Base-by-base conservation (phyloP, 1,140 invertebrate species). In the Cyrtorhinus lividipennis region DNA sequence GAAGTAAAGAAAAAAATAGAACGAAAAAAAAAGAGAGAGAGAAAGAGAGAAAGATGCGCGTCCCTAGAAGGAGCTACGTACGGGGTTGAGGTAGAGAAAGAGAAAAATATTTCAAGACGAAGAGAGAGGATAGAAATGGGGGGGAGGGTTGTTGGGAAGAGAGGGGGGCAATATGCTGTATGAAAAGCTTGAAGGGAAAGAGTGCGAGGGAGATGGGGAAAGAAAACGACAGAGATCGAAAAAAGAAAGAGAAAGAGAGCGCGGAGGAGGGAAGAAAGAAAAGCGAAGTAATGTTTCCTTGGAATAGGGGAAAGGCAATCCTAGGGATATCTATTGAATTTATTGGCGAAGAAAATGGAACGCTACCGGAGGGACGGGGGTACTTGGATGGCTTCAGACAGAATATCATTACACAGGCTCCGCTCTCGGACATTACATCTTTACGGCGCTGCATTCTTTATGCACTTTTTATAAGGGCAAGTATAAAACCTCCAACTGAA, bases 241-340 rank as follows among this genome's bases (percentile, higher is more conserved):
- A 26, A 56, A 53, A 63, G 24, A 25, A 57, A 25, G 57, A 57
- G 53, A 3, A 30, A 22, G 22, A 63, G 53, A 27, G 13, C n/a
- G 26, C 22, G 57, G 26, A 63, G 56, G 20, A 30, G 56, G 27
- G 30, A 44, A 18, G 58, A 62, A 48, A 56, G 57, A 46, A 60
- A 26, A 22, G 45, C 44, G 30, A 26, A 64, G 48, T 23, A 57
- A 60, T 44, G 53, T 63, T 63, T 44, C 64, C 60, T 30, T 24
- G 23, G 24, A 23, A 20, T 25, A 24, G 61, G 46, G 38, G 25
- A 38, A 12, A 20, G 61, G n/a, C 48, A 65, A 46, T 62, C 61
- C 64, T 56, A 62, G 58, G 64, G 60, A 60, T 65, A 65, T 65
- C 64, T 65, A 65, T 65, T 63, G 64, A 65, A 65, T 65, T 65